Conservation (phyloP, 2,113 vertebrate genomes). For the Progne subis region DNA sequence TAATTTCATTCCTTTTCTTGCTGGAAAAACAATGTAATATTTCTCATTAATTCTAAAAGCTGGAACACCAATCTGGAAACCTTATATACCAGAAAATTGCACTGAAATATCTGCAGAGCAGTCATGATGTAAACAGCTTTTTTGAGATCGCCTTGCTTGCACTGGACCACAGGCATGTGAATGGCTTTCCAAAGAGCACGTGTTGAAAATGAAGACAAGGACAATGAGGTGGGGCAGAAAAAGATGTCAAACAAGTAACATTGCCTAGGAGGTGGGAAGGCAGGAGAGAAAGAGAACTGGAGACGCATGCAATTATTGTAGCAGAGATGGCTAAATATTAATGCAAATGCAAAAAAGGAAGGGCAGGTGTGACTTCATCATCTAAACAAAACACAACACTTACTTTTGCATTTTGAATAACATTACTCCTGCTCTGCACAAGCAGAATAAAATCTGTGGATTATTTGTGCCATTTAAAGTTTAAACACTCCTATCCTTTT, state of each 20-base stretch:
- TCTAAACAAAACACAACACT: neutral
- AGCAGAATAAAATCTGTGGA: neutral
- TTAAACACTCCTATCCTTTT: neutral
- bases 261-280: neutral
- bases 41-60: neutral
- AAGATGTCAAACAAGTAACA: neutral
- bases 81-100: neutral
- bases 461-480: fast-evolving
- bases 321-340: neutral
- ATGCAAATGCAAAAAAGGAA: neutral
- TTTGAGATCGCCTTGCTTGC: neutral
- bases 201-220: neutral
- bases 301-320: neutral
- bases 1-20: neutral
- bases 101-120: neutral
- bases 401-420: neutral
- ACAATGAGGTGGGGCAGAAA: fast-evolving
- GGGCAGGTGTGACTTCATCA: neutral
- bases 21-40: neutral
- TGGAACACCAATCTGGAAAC: neutral
- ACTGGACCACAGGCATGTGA: neutral
- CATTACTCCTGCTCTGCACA: neutral
- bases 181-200: neutral
- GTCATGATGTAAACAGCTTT: neutral
- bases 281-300: neutral